phyloP scores from a whole-genome alignment of 2,113 vertebrate genomes.

The Podocnemis expansa region DNA sequence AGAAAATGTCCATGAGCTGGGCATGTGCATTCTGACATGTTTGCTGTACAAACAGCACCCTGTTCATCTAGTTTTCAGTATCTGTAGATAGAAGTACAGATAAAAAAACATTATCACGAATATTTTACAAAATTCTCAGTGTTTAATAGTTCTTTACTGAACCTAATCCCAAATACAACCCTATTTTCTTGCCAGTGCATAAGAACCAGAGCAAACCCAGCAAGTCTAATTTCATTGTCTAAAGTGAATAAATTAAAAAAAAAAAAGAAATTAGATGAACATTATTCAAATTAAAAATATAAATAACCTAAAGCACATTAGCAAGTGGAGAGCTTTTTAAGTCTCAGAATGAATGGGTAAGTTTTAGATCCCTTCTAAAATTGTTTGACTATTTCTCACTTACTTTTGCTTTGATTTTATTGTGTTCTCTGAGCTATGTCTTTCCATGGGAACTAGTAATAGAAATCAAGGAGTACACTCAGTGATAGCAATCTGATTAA shows the following conservation, averaged over 20 bases:
- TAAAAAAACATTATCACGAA: not conserved
- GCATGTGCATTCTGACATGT: not conserved
- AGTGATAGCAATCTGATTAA: not conserved
- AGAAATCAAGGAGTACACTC: not conserved
- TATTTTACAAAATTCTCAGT: not conserved
- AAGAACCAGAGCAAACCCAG: not conserved
- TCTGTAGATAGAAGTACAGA: rapidly evolving
- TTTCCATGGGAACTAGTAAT: not conserved
- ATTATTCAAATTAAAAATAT: not conserved
- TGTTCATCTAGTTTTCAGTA: not conserved
- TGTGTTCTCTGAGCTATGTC: not conserved
- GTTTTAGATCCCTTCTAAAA: not conserved
- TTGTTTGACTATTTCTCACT: not conserved
- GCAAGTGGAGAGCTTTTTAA: not conserved
- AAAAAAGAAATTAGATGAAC: not conserved
- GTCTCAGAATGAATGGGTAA: not conserved
- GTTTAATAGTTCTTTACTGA: not conserved
- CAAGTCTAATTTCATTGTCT: not conserved
- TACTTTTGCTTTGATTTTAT: not conserved
- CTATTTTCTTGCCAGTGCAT: not conserved
- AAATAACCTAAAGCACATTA: not conserved
- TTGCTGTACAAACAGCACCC: not conserved
- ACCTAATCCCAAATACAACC: not conserved
- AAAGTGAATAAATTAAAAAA: not conserved
- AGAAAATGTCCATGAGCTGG: not conserved